Percentiles rank a stretch among this genome's conserved stretches.
phyloP scores from a whole-genome alignment of 2,888 invertebrate species.

The Leptopilina myrica region DNA sequence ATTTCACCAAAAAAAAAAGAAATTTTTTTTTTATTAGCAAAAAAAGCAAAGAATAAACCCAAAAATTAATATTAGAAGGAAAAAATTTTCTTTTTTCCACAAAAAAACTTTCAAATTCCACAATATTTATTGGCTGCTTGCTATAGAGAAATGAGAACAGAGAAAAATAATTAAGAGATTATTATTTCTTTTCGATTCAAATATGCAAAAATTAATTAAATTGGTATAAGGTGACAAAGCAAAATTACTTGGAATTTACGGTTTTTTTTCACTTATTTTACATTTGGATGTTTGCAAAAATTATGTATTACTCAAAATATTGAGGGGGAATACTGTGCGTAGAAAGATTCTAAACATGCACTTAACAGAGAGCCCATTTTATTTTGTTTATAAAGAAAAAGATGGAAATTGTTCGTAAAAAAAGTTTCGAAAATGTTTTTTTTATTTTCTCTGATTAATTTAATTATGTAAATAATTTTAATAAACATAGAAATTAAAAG shows the following conservation, averaged over 20 bases:
- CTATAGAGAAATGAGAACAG: neutral
- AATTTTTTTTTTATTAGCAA: neutral
- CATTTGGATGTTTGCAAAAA: neutral
- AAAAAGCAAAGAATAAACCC: too few relatives aligned
- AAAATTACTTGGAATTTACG: conserved; percentile 27
- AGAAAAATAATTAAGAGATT: conserved; percentile 8
- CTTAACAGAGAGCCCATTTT: conserved; percentile 4
- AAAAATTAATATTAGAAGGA: neutral
- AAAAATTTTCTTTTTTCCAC: neutral
- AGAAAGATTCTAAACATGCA: conserved; percentile 28
- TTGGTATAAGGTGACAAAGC: conserved; percentile 5
- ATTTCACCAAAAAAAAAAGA: conserved; percentile 39
- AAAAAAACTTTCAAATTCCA: conserved; percentile 6
- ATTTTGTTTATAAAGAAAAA: too few relatives aligned
- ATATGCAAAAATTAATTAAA: neutral
- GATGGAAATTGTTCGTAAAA: neutral
- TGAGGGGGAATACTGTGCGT: conserved; percentile 26
- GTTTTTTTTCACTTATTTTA: neutral
- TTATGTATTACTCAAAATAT: conserved; percentile 1
- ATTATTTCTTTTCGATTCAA: neutral
- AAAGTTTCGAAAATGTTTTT: neutral
- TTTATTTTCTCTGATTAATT: neutral
- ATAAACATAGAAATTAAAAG: too few relatives aligned
- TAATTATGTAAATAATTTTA: neutral
- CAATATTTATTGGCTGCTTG: conserved; percentile 7